Evolutionary conservation across 1,140 invertebrate genomes (phyloP).

Genomic region (Polyergus mexicanus): DNA sequence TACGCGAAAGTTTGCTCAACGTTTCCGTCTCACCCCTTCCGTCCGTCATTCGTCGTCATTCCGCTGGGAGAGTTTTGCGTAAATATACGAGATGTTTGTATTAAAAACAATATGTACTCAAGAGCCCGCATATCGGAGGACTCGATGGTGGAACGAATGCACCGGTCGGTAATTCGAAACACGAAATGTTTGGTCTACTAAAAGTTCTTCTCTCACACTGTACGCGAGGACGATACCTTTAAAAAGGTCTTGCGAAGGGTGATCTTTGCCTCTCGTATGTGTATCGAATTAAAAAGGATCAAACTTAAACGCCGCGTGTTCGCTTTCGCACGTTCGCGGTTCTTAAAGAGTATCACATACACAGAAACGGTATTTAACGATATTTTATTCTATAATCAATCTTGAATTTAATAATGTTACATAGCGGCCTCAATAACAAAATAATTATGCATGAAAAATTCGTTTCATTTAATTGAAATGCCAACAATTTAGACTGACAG

Average conservation of each 20-base stretch:
- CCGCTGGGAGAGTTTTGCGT: conserved; percentile 5
- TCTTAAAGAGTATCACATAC: neutral
- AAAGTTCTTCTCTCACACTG: conserved; percentile 78
- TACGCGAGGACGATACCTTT: conserved; percentile 71
- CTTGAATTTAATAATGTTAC: neutral
- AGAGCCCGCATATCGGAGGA: conserved; percentile 71
- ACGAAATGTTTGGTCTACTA: conserved; percentile 81
- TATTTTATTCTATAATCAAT: neutral
- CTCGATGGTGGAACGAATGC: conserved; percentile 35
- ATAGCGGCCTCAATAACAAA: neutral
- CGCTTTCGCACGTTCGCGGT: conserved; percentile 70
- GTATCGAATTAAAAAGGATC: conserved; percentile 67
- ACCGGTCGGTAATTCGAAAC: conserved; percentile 76
- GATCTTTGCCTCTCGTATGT: conserved; percentile 30
- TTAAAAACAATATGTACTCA: conserved; percentile 72
- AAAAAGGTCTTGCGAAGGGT: conserved; percentile 69
- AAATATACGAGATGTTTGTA: conserved; percentile 72
- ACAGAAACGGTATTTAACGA: neutral
- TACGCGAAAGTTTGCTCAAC: conserved; percentile 33
- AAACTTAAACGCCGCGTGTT: conserved; percentile 69
- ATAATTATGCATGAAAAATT: neutral
- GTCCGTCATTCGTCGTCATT: conserved; percentile 54
- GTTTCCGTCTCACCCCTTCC: conserved; percentile 47
- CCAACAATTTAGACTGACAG: too few species aligned
- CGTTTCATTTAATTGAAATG: neutral